phyloP scores from a whole-genome alignment of 2,888 invertebrate species.

The Pherbina coryleti region DNA sequence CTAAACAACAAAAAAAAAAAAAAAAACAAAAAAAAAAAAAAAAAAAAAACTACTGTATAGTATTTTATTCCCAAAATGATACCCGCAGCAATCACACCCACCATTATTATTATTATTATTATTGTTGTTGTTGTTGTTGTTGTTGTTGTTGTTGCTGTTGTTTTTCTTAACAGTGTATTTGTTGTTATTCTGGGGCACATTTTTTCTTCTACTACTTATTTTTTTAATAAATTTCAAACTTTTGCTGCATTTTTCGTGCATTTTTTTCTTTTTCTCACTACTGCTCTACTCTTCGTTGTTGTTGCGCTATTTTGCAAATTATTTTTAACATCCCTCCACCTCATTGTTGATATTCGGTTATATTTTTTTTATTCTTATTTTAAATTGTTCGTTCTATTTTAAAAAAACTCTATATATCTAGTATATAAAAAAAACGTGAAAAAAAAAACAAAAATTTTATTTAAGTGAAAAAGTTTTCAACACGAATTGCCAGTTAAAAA shows the following conservation, averaged over 20 bases:
- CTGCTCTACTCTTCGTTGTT: background rate
- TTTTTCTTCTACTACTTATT: too few relatives aligned
- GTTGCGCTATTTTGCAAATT: background rate
- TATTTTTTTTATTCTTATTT: background rate
- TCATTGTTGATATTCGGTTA: background rate
- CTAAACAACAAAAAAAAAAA: too few relatives aligned
- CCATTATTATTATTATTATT: too few relatives aligned
- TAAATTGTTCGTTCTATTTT: background rate
- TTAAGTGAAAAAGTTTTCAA: conserved; percentile 32
- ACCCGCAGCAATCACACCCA: too few relatives aligned
- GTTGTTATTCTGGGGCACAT: too few relatives aligned
- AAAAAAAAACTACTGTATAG: too few relatives aligned
- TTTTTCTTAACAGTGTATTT: too few relatives aligned
- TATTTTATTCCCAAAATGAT: too few relatives aligned
- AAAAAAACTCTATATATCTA: background rate
- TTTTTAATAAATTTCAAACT: background rate
- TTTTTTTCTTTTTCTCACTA: background rate
- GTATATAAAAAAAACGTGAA: too few relatives aligned
- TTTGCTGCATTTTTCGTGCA: background rate
- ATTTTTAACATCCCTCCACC: background rate
- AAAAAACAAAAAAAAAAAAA: too few relatives aligned
- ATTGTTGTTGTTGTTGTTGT: too few relatives aligned
- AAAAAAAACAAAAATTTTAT: background rate
- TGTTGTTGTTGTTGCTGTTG: too few relatives aligned
- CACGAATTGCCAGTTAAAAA: conserved; percentile 33